Evolutionary conservation across 2,888 invertebrate species (phyloP).

Genomic region (Morpho deidamia): DNA sequence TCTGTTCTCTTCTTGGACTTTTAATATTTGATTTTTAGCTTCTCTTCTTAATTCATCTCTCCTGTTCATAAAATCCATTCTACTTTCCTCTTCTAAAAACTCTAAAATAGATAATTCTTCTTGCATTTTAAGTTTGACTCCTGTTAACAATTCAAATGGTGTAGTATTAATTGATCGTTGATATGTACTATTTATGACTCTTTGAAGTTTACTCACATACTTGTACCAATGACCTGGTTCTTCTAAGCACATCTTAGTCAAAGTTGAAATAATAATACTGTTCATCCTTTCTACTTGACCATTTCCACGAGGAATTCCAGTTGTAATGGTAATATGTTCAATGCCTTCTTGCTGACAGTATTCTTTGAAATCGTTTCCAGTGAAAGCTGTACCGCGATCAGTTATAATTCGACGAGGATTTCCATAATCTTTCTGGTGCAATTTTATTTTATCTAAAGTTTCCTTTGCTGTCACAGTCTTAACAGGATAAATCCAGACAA

Average conservation of each 20-base stretch:
- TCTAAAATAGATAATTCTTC: too few relatives aligned
- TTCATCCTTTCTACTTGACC: background rate
- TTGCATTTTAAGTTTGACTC: background rate
- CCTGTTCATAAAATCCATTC: too few relatives aligned
- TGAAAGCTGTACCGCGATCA: too few relatives aligned
- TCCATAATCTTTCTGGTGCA: too few relatives aligned
- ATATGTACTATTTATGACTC: background rate
- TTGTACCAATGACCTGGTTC: background rate
- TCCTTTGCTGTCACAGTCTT: too few relatives aligned
- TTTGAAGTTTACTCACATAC: background rate
- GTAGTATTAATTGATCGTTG: background rate
- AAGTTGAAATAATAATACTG: background rate
- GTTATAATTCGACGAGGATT: too few relatives aligned
- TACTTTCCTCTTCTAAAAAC: too few relatives aligned
- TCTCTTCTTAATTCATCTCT: too few relatives aligned
- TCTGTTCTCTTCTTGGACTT: too few relatives aligned
- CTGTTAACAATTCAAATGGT: background rate
- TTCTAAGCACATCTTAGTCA: background rate
- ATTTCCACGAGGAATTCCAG: background rate
- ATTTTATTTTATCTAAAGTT: too few relatives aligned
- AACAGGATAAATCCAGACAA: too few relatives aligned
- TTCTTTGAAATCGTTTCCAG: background rate
- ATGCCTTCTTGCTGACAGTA: background rate
- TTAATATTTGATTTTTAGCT: too few relatives aligned
- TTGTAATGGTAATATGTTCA: background rate